A percentile compares a stretch with the other conserved stretches of the same genome.
phyloP scores from a whole-genome alignment of 2,797 vertebrate genomes.

The Okamejei kenojei region DNA sequence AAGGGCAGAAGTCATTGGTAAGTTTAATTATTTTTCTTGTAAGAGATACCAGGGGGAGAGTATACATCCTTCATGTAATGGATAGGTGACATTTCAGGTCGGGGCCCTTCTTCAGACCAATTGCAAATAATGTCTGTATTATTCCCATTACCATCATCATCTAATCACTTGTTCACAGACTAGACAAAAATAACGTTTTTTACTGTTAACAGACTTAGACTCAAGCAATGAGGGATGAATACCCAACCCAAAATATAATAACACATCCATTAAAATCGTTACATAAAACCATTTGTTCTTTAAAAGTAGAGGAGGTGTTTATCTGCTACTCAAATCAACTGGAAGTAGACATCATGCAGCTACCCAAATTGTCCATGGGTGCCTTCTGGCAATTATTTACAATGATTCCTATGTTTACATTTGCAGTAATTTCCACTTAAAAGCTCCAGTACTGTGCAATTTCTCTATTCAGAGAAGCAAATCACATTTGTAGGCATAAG shows the following conservation, averaged over 20 bases:
- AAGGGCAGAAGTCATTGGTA: background rate
- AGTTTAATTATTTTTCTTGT: background rate
- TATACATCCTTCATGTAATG: background rate
- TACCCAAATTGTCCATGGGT: background rate
- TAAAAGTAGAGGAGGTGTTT: background rate
- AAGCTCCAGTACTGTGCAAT: background rate
- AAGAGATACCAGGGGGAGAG: background rate
- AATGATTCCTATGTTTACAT: background rate
- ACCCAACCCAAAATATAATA: background rate
- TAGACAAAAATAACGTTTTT: background rate
- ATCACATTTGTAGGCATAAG: background rate
- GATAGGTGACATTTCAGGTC: too few relatives aligned
- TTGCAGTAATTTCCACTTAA: conserved; percentile 8
- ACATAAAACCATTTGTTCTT: background rate
- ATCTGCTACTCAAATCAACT: background rate
- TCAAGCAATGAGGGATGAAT: background rate
- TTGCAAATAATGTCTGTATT: background rate
- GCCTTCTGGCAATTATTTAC: conserved; percentile 17
- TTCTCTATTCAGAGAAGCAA: conserved; percentile 5
- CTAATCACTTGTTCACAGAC: background rate
- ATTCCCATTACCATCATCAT: background rate
- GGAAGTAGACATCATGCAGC: background rate
- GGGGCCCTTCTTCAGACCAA: too few relatives aligned
- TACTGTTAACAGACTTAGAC: background rate
- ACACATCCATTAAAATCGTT: conserved; percentile 3